Base-by-base conservation (phyloP, 2,888 invertebrate genomes). In the Melolontha melolontha region DNA sequence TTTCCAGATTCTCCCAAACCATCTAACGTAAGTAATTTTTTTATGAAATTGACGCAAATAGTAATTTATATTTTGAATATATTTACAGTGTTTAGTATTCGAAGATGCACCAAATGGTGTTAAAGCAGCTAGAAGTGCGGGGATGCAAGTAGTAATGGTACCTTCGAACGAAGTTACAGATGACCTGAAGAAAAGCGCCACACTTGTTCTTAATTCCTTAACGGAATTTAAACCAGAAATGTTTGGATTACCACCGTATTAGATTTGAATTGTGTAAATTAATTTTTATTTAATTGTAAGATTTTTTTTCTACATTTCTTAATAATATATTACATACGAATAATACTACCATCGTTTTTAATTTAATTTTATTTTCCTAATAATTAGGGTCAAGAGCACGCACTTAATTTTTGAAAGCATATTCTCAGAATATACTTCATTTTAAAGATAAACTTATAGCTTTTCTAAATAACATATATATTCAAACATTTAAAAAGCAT, bases 61-160 rank as follows among this genome's bases (percentile, higher is more conserved):
- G 2, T 1, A 34, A 8, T 34, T 6, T 34, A 34, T 5, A n/a
- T n/a, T n/a, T n/a, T n/a, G n/a, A n/a, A n/a, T 39, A 40, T 71
- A 67, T 62, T 76, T 74, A 68, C 77, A 87, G 87, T 86, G 87
- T 72, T 79, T 89, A 52, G 89, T 89, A 14, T 89, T 89, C 78
- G 91, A 91, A 80, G 91, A 91, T 80, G 88, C 91, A 2, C 86
- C 87, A 0, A 89, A 89, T 79, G 91, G 91, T 8, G 89, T 89
- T 0, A 77, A 84, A 75, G 87, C 88, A 17, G 89, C 86, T 0
- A 72, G 86, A 11, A 83, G 84, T 39, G 89, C 90, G 4, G 87
- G 87, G 22, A 90, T 90, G 89, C 86, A 86, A 77, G 89, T 88
- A 4, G 85, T 87, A 0, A 86, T 87, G 86, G 85, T 87, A 42